phyloP scores from a whole-genome alignment of 2,797 vertebrate genomes.

The Pseudomugil gertrudae region DNA sequence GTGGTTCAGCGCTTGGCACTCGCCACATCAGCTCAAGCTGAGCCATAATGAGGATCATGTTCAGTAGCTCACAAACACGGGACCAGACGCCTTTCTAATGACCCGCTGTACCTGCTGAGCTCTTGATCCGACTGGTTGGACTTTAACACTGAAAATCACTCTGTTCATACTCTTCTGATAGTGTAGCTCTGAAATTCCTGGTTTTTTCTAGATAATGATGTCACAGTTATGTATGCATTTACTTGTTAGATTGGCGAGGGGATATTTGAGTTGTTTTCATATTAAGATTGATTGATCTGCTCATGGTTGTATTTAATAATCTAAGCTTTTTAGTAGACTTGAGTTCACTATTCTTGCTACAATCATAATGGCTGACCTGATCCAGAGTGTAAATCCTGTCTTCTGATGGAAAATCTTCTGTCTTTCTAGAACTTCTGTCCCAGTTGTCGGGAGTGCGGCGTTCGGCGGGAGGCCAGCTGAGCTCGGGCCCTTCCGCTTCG shows the following conservation, averaged over 20 bases:
- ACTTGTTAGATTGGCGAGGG: not conserved
- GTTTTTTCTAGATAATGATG: not conserved
- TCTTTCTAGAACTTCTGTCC: conserved; percentile 90
- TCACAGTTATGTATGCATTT: not conserved
- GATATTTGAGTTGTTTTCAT: not conserved
- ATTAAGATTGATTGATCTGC: not conserved
- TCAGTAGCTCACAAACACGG: conserved; percentile 30
- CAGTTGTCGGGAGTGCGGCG: conserved; percentile 97
- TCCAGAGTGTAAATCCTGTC: not conserved
- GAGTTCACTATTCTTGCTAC: not conserved
- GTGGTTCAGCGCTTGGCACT: conserved; percentile 53
- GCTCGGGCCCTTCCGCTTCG: conserved; percentile 95
- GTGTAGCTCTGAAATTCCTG: not conserved
- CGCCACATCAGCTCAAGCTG: conserved; percentile 59
- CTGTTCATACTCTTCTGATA: not conserved
- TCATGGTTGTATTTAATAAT: not conserved
- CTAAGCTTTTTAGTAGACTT: not conserved
- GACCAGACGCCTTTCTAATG: conserved; percentile 31
- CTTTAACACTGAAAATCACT: not conserved
- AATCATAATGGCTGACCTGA: not conserved
- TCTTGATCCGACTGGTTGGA: not conserved
- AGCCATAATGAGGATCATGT: conserved; percentile 60
- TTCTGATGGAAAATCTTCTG: not conserved
- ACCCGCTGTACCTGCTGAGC: conserved; percentile 31
- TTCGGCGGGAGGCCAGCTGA: conserved; percentile 95